Conservation (phyloP, 2,888 invertebrate genomes). For the Apamea monoglypha region DNA sequence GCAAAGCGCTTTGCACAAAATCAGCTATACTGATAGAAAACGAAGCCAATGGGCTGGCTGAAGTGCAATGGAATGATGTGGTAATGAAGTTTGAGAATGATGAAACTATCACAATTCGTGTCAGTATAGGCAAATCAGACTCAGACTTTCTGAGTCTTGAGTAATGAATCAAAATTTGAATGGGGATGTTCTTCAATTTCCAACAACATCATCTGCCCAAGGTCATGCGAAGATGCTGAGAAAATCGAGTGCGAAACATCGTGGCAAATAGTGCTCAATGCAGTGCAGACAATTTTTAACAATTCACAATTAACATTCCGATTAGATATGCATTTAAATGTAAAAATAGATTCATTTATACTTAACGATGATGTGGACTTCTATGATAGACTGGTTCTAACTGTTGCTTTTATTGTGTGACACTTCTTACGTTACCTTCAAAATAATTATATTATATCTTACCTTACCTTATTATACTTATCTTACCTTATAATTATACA, state of each 20-base stretch:
- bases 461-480: no score
- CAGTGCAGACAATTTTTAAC: conserved; percentile 52
- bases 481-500: no score
- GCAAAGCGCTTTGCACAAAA: conserved; percentile 85
- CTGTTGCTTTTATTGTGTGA: background rate
- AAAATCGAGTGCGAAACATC: no score
- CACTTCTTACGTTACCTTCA: conserved; percentile 9
- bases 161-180: no score
- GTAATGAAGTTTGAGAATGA: conserved; percentile 86
- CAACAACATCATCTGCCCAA: no score
- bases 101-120: no score
- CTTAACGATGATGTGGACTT: conserved; percentile 38
- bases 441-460: conserved; percentile 8
- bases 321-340: conserved; percentile 74
- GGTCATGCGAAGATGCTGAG: no score
- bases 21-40: conserved; percentile 87
- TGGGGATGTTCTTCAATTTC: no score
- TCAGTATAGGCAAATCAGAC: conserved; percentile 84
- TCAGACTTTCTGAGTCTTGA: conserved; percentile 74
- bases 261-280: conserved; percentile 42
- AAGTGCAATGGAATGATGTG: conserved; percentile 87
- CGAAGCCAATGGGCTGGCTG: conserved; percentile 86
- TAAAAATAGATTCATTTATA: conserved; percentile 59
- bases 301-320: conserved; percentile 71
- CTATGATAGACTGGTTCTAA: background rate